Percentiles rank a stretch among this genome's conserved stretches.
Conservation (phyloP, 2,113 vertebrate species). For the Steatornis caripensis region DNA sequence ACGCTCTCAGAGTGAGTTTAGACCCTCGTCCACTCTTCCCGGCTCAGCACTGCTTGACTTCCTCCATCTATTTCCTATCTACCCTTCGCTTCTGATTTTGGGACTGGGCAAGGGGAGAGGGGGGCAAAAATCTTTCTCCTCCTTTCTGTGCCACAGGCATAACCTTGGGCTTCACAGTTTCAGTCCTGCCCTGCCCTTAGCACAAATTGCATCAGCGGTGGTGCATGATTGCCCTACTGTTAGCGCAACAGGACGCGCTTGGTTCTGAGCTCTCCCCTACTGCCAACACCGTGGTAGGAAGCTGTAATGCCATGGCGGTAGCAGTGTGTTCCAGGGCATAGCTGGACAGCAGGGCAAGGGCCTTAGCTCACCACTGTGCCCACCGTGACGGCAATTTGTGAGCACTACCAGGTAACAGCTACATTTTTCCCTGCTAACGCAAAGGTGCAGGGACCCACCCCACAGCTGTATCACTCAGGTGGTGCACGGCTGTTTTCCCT, state of each 20-base stretch:
- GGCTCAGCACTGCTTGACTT: neutral
- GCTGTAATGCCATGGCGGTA: neutral
- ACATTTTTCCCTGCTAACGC: neutral
- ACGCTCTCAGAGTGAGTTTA: neutral
- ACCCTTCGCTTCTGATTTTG: neutral
- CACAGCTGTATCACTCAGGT: neutral
- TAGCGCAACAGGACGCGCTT: neutral
- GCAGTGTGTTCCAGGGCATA: neutral
- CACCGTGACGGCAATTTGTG: neutral
- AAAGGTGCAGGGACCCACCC: neutral
- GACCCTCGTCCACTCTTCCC: neutral
- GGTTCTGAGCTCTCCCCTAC: neutral
- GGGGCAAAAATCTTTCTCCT: neutral
- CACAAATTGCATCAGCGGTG: neutral
- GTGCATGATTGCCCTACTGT: neutral
- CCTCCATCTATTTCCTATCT: neutral
- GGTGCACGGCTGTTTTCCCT: neutral
- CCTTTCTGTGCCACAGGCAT: neutral
- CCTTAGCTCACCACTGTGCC: neutral
- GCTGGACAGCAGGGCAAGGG: neutral
- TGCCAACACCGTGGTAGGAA: neutral
- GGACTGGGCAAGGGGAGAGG: too few relatives aligned
- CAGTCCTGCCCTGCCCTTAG: neutral
- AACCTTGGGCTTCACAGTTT: neutral
- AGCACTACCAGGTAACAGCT: neutral